These are phyloP conservation scores for Pemphredon lugubris DNA, from an alignment of 2,888 invertebrate species.

Conservation along the genomic window DNA sequence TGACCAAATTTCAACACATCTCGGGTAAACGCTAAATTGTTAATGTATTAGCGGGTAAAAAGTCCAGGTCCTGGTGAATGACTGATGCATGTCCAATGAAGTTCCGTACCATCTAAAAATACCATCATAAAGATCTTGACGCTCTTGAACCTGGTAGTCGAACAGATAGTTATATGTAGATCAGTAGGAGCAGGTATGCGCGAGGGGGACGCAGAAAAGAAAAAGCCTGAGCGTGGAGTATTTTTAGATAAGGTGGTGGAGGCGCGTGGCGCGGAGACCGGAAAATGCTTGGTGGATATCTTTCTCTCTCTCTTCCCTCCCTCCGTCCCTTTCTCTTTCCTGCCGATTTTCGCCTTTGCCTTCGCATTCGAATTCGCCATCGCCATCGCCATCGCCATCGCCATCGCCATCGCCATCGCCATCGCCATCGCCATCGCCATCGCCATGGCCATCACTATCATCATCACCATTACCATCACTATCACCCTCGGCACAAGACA, in stretches of 20 bases:
- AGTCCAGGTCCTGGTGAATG: too few species aligned
- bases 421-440: too few species aligned
- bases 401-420: too few species aligned
- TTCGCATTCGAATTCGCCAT: too few species aligned
- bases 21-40: background rate
- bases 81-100: constrained; percentile 24
- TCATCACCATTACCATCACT: too few species aligned
- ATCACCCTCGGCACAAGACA: too few species aligned
- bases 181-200: constrained; percentile 52
- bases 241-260: constrained; percentile 53
- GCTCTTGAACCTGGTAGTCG: constrained; percentile 53
- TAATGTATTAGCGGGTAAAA: too few species aligned
- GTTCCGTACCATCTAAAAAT: constrained; percentile 38
- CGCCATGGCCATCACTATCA: too few species aligned
- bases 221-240: constrained; percentile 48
- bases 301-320: constrained; percentile 44
- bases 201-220: constrained; percentile 40
- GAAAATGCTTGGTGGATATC: constrained; percentile 49
- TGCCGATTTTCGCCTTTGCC: constrained; percentile 46
- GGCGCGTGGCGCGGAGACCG: constrained; percentile 57
- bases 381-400: too few species aligned
- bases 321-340: constrained; percentile 46
- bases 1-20: too few species aligned
- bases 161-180: constrained; percentile 56
- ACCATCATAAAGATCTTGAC: constrained; percentile 29